These are phyloP conservation scores for Amorpha juglandis DNA, from an alignment of 2,888 invertebrate genomes.

Conservation along the genomic window DNA sequence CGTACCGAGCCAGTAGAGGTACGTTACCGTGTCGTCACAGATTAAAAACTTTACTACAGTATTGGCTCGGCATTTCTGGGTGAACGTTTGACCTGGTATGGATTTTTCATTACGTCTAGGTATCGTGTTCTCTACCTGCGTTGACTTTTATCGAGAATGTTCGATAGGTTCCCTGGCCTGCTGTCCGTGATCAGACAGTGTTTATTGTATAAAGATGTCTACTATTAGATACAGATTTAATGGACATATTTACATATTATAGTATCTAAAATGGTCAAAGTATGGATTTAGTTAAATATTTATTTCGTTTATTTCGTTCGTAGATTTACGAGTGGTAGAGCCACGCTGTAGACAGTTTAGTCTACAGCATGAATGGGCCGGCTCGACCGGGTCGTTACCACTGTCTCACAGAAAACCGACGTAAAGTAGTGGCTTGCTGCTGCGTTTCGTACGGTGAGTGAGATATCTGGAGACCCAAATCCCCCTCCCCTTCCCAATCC, in stretches of 20 bases:
- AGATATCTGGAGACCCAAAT: no score
- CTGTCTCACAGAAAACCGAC: no score
- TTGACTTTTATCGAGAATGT: neutral
- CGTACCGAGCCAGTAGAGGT: constrained; percentile 42
- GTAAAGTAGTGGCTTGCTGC: no score
- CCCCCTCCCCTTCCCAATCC: no score
- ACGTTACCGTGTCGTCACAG: constrained; percentile 41
- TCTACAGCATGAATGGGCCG: no score
- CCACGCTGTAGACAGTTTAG: no score
- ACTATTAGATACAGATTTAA: neutral
- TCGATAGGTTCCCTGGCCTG: neutral
- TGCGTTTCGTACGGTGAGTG: no score
- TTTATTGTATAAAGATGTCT: neutral
- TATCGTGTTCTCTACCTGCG: neutral
- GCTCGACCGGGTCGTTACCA: no score
- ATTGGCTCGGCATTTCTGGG: constrained; percentile 25
- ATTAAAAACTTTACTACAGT: constrained; percentile 47
- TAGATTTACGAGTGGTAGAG: no score
- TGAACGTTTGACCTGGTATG: constrained; percentile 15
- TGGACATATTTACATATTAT: no score
- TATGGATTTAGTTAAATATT: neutral
- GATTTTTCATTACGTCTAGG: constrained; percentile 23
- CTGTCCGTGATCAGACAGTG: neutral
- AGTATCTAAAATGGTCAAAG: neutral
- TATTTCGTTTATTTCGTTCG: no score